These are phyloP conservation scores for Zingel zingel DNA, from an alignment of 2,113 vertebrate species.

Conservation along the genomic window DNA sequence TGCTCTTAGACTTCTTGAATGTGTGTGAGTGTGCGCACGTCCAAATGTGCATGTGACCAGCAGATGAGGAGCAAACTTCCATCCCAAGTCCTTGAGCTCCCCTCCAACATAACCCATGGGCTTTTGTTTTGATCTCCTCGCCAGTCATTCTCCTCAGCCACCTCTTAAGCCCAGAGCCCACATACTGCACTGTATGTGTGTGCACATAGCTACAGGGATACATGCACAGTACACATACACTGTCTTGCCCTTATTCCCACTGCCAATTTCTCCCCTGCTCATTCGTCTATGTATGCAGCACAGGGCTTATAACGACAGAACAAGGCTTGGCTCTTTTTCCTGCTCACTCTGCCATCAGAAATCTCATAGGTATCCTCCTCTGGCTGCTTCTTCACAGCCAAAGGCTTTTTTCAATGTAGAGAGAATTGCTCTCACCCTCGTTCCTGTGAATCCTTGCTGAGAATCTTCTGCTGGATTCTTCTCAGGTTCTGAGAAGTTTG, in stretches of 20 bases:
- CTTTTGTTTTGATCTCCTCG: slow-evolving; percentile 76
- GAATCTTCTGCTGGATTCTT: slow-evolving; percentile 56
- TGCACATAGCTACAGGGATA: slow-evolving; percentile 51
- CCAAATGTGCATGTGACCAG: slow-evolving; percentile 28
- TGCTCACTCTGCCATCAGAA: slow-evolving; percentile 67
- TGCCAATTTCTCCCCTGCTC: slow-evolving; percentile 71
- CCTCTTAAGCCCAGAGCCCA: slow-evolving; percentile 67
- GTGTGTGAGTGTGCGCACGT: slow-evolving; percentile 48
- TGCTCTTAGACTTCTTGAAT: slow-evolving; percentile 36
- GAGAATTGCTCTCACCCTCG: slow-evolving; percentile 53
- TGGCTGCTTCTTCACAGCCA: slow-evolving; percentile 69
- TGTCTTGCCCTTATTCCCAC: slow-evolving; percentile 74
- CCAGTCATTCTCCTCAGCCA: slow-evolving; percentile 67
- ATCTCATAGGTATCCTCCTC: slow-evolving; percentile 71
- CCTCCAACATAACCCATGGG: slow-evolving; percentile 76
- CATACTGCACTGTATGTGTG: slow-evolving; percentile 42
- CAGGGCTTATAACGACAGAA: slow-evolving; percentile 62
- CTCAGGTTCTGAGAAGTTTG: slow-evolving; percentile 54
- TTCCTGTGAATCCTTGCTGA: slow-evolving; percentile 58
- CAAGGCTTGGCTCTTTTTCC: slow-evolving; percentile 71
- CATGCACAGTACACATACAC: slow-evolving; percentile 62
- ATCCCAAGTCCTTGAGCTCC: slow-evolving; percentile 66
- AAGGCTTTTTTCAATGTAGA: slow-evolving; percentile 61
- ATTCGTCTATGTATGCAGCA: slow-evolving; percentile 51
- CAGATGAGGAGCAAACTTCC: slow-evolving; percentile 58